Evolutionary conservation across 2,113 vertebrate species (phyloP).

Genomic region (Promerops cafer): DNA sequence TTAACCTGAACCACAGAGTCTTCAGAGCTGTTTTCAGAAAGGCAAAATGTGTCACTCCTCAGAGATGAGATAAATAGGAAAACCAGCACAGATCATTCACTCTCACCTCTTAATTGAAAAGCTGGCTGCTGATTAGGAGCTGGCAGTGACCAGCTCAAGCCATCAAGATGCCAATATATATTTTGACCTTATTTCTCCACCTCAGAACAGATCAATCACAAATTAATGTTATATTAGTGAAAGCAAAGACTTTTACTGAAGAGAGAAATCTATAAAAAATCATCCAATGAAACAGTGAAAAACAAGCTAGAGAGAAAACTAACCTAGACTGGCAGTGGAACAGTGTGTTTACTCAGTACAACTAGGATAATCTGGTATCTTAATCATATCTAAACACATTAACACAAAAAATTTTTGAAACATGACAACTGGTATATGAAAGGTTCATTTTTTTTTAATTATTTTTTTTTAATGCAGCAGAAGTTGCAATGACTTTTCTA

Average conservation of each 20-base stretch:
- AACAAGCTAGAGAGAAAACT: slow-evolving; percentile 12
- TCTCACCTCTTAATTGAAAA: slow-evolving; percentile 72
- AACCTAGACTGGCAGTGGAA: neutral
- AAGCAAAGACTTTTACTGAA: slow-evolving; percentile 13
- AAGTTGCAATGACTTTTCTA: neutral
- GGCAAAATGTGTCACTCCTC: neutral
- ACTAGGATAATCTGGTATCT: neutral
- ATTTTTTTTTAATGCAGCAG: neutral
- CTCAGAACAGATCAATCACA: slow-evolving; percentile 42
- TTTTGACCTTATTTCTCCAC: slow-evolving; percentile 50
- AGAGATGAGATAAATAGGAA: slow-evolving; percentile 44
- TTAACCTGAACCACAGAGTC: neutral
- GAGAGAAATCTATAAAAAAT: neutral
- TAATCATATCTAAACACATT: neutral
- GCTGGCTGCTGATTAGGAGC: slow-evolving; percentile 63
- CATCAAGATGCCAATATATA: slow-evolving; percentile 24
- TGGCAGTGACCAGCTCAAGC: slow-evolving; percentile 42
- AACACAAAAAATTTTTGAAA: neutral
- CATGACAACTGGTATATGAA: neutral
- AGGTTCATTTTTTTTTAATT: neutral
- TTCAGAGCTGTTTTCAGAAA: neutral
- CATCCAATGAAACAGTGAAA: neutral
- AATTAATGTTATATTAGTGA: slow-evolving; percentile 49
- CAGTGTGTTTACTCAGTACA: neutral
- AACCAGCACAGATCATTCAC: slow-evolving; percentile 44